Percentiles rank a stretch among this genome's conserved stretches.
These are phyloP conservation scores for Neolamprologus kungweensis DNA, from an alignment of 2,113 vertebrate species.

Conservation along the genomic window DNA sequence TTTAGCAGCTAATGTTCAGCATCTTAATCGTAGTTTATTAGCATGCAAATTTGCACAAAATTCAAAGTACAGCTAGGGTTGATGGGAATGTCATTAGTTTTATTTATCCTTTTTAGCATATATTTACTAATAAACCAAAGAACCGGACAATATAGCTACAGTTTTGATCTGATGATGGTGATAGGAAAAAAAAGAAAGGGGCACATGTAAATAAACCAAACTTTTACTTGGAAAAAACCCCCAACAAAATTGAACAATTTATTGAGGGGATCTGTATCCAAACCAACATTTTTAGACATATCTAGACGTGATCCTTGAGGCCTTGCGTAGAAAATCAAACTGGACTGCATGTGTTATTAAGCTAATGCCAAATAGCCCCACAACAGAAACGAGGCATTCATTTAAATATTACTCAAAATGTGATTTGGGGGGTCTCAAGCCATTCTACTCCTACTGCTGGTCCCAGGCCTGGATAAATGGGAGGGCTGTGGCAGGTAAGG, in stretches of 20 bases:
- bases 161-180: background rate
- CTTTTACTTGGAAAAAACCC: rapidly evolving
- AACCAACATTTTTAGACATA: background rate
- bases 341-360: background rate
- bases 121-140: background rate
- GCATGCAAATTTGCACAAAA: background rate
- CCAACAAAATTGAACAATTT: background rate
- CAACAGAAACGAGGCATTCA: background rate
- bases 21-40: background rate
- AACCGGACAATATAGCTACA: background rate
- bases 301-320: background rate
- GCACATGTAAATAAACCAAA: rapidly evolving
- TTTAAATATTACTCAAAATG: background rate
- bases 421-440: background rate
- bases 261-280: background rate
- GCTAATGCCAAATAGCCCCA: background rate
- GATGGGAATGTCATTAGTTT: background rate
- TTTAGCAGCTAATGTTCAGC: background rate
- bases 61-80: background rate
- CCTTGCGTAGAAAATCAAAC: background rate
- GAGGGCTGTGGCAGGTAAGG: background rate
- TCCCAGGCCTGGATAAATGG: background rate
- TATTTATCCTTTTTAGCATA: background rate
- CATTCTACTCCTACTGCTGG: background rate
- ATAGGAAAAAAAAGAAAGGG: background rate